phyloP scores from a whole-genome alignment of 2,888 invertebrate species.

The Eupithecia pulchellata region DNA sequence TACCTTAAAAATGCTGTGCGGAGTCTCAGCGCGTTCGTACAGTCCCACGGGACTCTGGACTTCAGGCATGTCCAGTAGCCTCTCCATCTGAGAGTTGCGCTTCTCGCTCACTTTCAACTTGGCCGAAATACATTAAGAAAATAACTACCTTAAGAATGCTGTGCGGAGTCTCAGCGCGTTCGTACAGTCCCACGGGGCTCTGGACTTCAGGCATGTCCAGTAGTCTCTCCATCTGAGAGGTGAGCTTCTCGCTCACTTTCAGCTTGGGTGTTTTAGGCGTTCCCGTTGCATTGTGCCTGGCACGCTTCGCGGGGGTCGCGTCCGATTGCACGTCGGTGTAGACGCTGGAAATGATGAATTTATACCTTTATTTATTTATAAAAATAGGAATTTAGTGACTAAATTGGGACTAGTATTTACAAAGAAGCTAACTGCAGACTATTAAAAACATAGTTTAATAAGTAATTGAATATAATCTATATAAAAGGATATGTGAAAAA shows the following conservation, averaged over 20 bases:
- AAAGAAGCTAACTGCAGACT: too few relatives aligned
- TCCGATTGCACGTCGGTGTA: slow-evolving; percentile 54
- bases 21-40: slow-evolving; percentile 76
- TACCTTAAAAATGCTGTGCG: slow-evolving; percentile 88
- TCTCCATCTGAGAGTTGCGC: slow-evolving; percentile 64
- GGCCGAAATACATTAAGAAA: too few relatives aligned
- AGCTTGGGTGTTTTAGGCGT: slow-evolving; percentile 59
- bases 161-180: slow-evolving; percentile 83
- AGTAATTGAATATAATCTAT: not conserved
- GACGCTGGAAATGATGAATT: slow-evolving; percentile 53
- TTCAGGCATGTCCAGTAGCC: slow-evolving; percentile 85
- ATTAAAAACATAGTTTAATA: too few relatives aligned
- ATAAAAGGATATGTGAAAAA: too few relatives aligned
- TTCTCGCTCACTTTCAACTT: slow-evolving; percentile 49
- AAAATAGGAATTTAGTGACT: too few relatives aligned
- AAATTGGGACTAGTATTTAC: too few relatives aligned
- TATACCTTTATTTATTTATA: too few relatives aligned
- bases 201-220: slow-evolving; percentile 86
- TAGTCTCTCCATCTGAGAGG: slow-evolving; percentile 66
- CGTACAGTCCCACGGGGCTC: slow-evolving; percentile 57
- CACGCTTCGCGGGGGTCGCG: slow-evolving; percentile 69
- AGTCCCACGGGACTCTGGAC: slow-evolving; percentile 64
- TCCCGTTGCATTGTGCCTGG: slow-evolving; percentile 57
- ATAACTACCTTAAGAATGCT: slow-evolving; percentile 86
- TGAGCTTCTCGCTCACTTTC: slow-evolving; percentile 54